Base-by-base conservation (phyloP, 2,888 invertebrate species). In the Callyntrura sp. region DNA sequence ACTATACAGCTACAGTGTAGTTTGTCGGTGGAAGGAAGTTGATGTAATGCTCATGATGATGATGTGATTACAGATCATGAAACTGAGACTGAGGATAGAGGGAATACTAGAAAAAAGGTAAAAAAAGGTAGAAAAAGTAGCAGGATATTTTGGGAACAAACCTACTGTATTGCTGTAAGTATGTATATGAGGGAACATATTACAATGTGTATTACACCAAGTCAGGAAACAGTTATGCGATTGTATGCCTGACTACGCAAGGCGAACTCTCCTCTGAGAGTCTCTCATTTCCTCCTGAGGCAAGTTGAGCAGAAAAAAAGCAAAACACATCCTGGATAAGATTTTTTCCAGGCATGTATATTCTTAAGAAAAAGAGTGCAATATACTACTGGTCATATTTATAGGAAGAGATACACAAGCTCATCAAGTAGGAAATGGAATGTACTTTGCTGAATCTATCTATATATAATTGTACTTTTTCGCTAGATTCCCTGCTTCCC, bases 31-130 rank as follows among this genome's bases (percentile, higher is more conserved):
- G n/a, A 57, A 11, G 70, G 20, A n/a, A 4, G 45, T 20, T n/a
- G 55, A 0, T 45, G 12, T 25, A 23, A 25, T 45, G 65, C 45
- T 45, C 65, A 20, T n/a, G 48, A 62, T 48, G 68, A 68, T 85
- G 60, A 85, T 85, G 76, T 76, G 85, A 85, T 85, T 78, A 85
- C 23, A 35, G 76, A 76, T 43, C 76, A 85, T 76, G 62, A 85
- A 73, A 57, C 48, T 51, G 35, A 2, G 35, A 23, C 48, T 68
- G 25, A 23, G 73, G 23, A 43, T 9, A 45, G n/a, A 45, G 17
- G 35, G 35, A 35, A 35, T 20, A 11, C 23, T 8, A 48, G 48
- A 20, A 48, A 11, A 25, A 17, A 79, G 65, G 85, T 78, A 85
- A 62, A 62, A 85, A 57, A 76, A n/a, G n/a, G 78, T 76, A 85